Conservation (phyloP, 2,888 invertebrate species). For the Dryobota labecula region DNA sequence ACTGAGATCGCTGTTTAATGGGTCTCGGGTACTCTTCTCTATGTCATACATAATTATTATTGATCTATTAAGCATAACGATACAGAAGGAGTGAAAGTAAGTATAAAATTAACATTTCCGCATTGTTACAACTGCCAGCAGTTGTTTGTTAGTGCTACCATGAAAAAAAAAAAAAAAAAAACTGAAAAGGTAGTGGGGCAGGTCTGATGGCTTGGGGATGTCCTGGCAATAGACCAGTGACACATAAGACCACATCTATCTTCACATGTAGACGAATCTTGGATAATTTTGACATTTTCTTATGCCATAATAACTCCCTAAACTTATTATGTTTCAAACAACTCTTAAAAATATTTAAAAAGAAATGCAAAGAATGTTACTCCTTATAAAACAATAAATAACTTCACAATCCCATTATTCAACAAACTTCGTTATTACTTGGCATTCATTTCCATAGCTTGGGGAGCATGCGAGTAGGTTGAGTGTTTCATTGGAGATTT, state of each 20-base stretch:
- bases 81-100: conserved; percentile 42
- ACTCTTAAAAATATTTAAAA: conserved; percentile 25
- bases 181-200: not conserved
- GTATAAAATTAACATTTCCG: conserved; percentile 55
- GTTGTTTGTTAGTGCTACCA: conserved; percentile 68
- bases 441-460: conserved; percentile 15
- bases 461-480: not conserved
- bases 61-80: conserved; percentile 59
- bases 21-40: conserved; percentile 38
- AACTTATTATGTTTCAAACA: conserved; percentile 34
- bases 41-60: conserved; percentile 54
- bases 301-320: conserved; percentile 9
- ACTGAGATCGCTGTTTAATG: conserved; percentile 72
- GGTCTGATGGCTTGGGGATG: conserved; percentile 16
- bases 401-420: conserved; percentile 29
- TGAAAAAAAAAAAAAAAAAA: conserved; percentile 54
- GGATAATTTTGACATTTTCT: conserved; percentile 2
- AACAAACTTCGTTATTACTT: conserved; percentile 16
- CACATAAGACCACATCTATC: not conserved
- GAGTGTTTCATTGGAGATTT: conserved; percentile 1
- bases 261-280: not conserved
- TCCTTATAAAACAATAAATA: conserved; percentile 29
- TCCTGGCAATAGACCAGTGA: conserved; percentile 22
- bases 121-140: conserved; percentile 79
- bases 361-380: conserved; percentile 36